Evolutionary conservation across 2,113 vertebrate species (phyloP).

Genomic region (Mastomys natalensis): DNA sequence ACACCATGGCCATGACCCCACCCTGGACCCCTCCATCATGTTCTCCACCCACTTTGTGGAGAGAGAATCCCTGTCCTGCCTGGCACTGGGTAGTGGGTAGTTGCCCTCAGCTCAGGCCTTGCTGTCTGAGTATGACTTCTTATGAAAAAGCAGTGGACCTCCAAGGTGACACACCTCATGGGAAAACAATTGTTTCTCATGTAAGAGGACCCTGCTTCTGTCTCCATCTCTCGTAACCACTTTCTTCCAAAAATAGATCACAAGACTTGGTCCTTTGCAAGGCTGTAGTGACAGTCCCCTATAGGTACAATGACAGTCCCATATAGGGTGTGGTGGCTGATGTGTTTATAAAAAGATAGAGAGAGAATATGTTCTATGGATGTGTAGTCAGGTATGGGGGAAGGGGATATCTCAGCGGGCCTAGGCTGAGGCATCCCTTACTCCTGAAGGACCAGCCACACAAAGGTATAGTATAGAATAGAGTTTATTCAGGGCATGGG

Average conservation of each 20-base stretch:
- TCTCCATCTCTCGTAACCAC: neutral
- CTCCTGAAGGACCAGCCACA: too few relatives aligned
- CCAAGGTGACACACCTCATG: neutral
- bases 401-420: too few relatives aligned
- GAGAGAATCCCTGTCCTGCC: neutral
- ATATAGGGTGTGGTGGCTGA: too few relatives aligned
- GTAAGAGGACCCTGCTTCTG: neutral
- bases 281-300: slow-evolving; percentile 61
- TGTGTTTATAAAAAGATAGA: too few relatives aligned
- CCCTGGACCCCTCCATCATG: too few relatives aligned
- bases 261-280: slow-evolving; percentile 50
- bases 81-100: neutral
- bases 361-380: too few relatives aligned
- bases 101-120: fast-evolving
- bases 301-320: too few relatives aligned
- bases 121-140: slow-evolving; percentile 10
- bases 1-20: neutral
- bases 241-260: neutral
- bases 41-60: neutral
- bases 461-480: too few relatives aligned
- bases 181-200: neutral
- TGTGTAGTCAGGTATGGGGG: too few relatives aligned
- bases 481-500: too few relatives aligned
- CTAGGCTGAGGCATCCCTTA: too few relatives aligned
- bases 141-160: neutral